Percentiles rank a stretch among this genome's conserved stretches.
Conservation (phyloP, 2,797 vertebrate species). For the Gorsachius magnificus region DNA sequence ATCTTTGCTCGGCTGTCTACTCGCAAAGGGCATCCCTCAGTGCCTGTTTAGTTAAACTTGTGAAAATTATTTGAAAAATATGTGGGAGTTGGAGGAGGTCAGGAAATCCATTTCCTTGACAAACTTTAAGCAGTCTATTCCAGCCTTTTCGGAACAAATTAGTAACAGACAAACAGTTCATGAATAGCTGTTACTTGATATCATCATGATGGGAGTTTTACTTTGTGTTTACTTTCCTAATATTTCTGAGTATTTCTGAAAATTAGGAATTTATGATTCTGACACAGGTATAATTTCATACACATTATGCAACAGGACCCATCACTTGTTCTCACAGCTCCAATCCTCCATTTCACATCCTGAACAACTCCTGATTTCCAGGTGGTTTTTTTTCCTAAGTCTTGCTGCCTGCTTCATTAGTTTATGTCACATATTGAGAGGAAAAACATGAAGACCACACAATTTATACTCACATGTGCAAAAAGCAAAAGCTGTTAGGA, state of each 20-base stretch:
- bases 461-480: not conserved
- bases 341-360: not conserved
- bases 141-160: slow-evolving; percentile 48
- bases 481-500: not conserved
- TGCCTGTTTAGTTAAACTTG: slow-evolving; percentile 17
- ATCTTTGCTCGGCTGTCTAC: slow-evolving; percentile 6
- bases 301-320: not conserved
- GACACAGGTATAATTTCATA: not conserved
- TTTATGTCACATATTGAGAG: not conserved
- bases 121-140: slow-evolving; percentile 4
- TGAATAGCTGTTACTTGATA: slow-evolving; percentile 39
- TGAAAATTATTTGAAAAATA: slow-evolving; percentile 48
- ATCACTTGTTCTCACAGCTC: not conserved
- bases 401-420: not conserved
- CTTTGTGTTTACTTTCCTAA: slow-evolving; percentile 1
- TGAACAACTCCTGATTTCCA: not conserved
- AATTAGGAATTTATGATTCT: not conserved
- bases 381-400: not conserved
- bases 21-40: slow-evolving; percentile 30
- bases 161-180: slow-evolving; percentile 27
- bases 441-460: not conserved
- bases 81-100: not conserved
- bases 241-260: slow-evolving; percentile 58
- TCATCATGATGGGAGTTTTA: not conserved
- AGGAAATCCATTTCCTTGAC: slow-evolving; percentile 59